These are phyloP conservation scores for Microplitis deprimator DNA, from an alignment of 2,888 invertebrate genomes.

Conservation along the genomic window DNA sequence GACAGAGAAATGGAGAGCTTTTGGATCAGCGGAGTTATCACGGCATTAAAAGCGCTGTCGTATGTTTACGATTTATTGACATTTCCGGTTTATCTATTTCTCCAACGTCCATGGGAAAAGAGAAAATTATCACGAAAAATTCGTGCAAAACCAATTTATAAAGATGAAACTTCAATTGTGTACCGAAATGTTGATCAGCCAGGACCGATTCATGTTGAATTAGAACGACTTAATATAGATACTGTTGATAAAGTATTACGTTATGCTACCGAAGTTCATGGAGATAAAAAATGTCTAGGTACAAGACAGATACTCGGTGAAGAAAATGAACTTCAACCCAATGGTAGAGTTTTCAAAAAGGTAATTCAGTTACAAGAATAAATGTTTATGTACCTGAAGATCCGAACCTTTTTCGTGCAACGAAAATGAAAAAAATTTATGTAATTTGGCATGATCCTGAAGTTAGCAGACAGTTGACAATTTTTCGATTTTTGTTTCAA, in stretches of 20 bases:
- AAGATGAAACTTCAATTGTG: slow-evolving; percentile 79
- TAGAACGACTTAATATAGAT: slow-evolving; percentile 83
- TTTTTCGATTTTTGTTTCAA: too few relatives aligned
- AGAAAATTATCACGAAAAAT: slow-evolving; percentile 82
- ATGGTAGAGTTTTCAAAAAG: slow-evolving; percentile 97
- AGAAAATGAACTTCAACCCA: slow-evolving; percentile 94
- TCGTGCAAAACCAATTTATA: slow-evolving; percentile 82
- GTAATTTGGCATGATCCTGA: too few relatives aligned
- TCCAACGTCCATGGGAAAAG: slow-evolving; percentile 91
- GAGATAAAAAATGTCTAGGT: slow-evolving; percentile 85
- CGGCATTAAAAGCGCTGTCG: slow-evolving; percentile 84
- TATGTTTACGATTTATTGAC: slow-evolving; percentile 92
- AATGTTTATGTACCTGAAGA: too few relatives aligned
- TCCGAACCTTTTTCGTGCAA: too few relatives aligned
- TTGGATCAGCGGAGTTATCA: slow-evolving; percentile 79
- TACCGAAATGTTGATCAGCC: slow-evolving; percentile 83
- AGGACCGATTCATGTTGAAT: slow-evolving; percentile 79
- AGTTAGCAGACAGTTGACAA: too few relatives aligned
- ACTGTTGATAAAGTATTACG: slow-evolving; percentile 88
- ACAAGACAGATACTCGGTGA: slow-evolving; percentile 92
- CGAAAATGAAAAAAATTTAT: too few relatives aligned
- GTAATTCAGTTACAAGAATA: slow-evolving; percentile 67
- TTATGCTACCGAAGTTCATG: slow-evolving; percentile 83
- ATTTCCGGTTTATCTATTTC: slow-evolving; percentile 89
- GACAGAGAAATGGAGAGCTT: slow-evolving; percentile 75